Percentiles rank a stretch among this genome's conserved stretches.
These are phyloP conservation scores for Panthera tigris DNA, from an alignment of 2,113 vertebrate species.

Conservation along the genomic window DNA sequence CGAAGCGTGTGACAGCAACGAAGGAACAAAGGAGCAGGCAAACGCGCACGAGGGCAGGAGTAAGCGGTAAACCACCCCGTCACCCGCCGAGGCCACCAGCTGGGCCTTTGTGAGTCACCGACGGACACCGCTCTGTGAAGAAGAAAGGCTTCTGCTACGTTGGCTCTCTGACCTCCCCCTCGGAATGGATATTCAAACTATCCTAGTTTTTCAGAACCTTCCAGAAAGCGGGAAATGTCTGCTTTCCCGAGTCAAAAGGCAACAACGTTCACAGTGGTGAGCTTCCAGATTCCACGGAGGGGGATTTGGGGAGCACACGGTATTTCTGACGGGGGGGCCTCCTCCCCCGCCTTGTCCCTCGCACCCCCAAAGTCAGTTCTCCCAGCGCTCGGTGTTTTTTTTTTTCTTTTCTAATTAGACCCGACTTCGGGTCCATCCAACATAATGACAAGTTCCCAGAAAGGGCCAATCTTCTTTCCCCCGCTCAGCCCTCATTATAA, in stretches of 20 bases:
- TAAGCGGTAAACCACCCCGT: background rate
- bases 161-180: background rate
- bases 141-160: background rate
- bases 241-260: background rate
- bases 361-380: constrained; percentile 1
- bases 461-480: constrained; percentile 47
- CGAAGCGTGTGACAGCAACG: background rate
- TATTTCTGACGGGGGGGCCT: background rate
- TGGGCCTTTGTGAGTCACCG: background rate
- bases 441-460: constrained; percentile 31
- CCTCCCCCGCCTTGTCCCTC: background rate
- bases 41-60: background rate
- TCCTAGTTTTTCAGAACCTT: background rate
- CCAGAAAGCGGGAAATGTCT: background rate
- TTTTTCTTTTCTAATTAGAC: constrained; percentile 36
- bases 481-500: constrained; percentile 53
- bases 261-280: rapidly evolving
- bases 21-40: background rate
- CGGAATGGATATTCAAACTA: background rate
- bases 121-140: background rate
- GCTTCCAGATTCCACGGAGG: background rate
- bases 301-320: background rate
- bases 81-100: background rate
- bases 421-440: constrained; percentile 43
- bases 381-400: background rate